phyloP scores from a whole-genome alignment of 2,888 invertebrate species.

The Tillus elongatus region DNA sequence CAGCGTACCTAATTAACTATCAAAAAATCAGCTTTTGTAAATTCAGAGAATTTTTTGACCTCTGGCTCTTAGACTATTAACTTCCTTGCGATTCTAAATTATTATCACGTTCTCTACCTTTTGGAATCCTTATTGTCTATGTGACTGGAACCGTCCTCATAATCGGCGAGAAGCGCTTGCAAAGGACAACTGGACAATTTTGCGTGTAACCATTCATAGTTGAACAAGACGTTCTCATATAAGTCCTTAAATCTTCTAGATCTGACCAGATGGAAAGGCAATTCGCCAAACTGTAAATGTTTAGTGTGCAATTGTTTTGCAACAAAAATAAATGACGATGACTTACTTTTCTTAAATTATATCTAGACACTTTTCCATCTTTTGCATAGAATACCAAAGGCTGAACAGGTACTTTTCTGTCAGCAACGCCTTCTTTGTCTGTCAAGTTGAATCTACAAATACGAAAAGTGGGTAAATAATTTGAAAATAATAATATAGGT shows the following conservation, averaged over 20 bases:
- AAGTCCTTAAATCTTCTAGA: conserved; percentile 84
- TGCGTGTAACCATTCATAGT: conserved; percentile 95
- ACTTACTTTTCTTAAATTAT: conserved; percentile 84
- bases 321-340: conserved; percentile 1
- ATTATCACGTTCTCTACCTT: conserved; percentile 45
- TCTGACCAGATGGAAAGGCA: conserved; percentile 89
- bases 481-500: too few relatives aligned
- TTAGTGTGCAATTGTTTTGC: not conserved
- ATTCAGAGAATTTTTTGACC: too few relatives aligned
- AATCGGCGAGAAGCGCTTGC: conserved; percentile 89
- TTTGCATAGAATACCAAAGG: conserved; percentile 85
- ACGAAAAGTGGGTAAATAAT: too few relatives aligned
- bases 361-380: conserved; percentile 80
- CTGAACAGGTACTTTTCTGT: conserved; percentile 90
- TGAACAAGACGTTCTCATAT: conserved; percentile 87
- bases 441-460: conserved; percentile 63
- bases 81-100: too few relatives aligned
- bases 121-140: conserved; percentile 75
- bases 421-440: conserved; percentile 82
- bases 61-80: too few relatives aligned
- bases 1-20: too few relatives aligned
- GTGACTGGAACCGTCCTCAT: conserved; percentile 82
- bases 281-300: conserved; percentile 73
- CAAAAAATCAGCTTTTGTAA: too few relatives aligned
- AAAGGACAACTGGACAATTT: conserved; percentile 92